A percentile compares a stretch with the other conserved stretches of the same genome.
phyloP scores from a whole-genome alignment of 2,113 vertebrate genomes.

The Chaetorhynchus papuensis region DNA sequence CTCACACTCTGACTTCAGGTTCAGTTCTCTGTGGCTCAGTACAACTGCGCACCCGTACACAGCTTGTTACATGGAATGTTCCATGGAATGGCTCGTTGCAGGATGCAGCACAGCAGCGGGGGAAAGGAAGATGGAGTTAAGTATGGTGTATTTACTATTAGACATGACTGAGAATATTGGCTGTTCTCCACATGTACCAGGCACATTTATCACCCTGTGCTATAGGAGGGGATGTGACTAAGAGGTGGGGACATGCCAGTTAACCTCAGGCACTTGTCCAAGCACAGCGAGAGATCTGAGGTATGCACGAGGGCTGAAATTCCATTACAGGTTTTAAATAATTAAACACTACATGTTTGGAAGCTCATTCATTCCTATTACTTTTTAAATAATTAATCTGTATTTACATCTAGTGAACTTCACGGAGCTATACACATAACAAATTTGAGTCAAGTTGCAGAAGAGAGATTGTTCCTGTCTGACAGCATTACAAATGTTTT shows the following conservation, averaged over 20 bases:
- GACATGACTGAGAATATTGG: not conserved
- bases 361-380: constrained; percentile 75
- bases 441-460: constrained; percentile 55
- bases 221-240: not conserved
- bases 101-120: accelerated
- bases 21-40: not conserved
- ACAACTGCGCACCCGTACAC: accelerated
- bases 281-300: constrained; percentile 31
- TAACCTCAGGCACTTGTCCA: constrained; percentile 68
- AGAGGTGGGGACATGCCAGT: not conserved
- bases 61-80: not conserved
- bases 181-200: not conserved
- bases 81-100: not conserved
- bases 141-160: not conserved
- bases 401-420: constrained; percentile 76
- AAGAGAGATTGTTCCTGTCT: constrained; percentile 36
- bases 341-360: constrained; percentile 77
- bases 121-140: not conserved
- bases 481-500: constrained; percentile 47
- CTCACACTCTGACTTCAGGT: not conserved
- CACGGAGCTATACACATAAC: constrained; percentile 55
- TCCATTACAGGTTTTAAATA: constrained; percentile 79
- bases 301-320: constrained; percentile 63
- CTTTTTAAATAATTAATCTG: constrained; percentile 81
- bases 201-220: not conserved